Evolutionary conservation across 2,888 invertebrate genomes (phyloP).

Genomic region (Drepanosiphum platanoidis): DNA sequence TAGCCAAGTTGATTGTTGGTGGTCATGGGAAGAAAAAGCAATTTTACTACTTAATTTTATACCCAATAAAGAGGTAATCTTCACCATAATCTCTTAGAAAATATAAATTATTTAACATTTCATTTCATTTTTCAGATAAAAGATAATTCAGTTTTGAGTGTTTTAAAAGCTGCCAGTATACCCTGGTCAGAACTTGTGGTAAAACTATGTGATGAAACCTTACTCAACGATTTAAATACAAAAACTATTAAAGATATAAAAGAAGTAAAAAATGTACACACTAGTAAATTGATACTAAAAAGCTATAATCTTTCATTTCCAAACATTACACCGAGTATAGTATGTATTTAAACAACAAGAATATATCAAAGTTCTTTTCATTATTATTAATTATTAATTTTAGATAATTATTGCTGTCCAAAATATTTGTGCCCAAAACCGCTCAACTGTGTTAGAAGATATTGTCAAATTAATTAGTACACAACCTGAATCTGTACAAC

Average conservation of each 20-base stretch:
- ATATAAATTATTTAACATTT: background rate
- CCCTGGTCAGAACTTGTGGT: constrained; percentile 68
- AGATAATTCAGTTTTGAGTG: constrained; percentile 66
- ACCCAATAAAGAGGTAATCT: constrained; percentile 33
- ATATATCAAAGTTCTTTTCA: background rate
- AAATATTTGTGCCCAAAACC: constrained; percentile 58
- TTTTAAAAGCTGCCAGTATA: constrained; percentile 67
- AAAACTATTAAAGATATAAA: constrained; percentile 50
- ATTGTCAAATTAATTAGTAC: constrained; percentile 51
- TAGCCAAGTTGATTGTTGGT: constrained; percentile 60
- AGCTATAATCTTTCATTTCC: constrained; percentile 68
- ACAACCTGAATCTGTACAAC: constrained; percentile 33
- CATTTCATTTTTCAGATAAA: constrained; percentile 66
- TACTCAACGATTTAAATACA: constrained; percentile 63
- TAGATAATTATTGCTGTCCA: constrained; percentile 53
- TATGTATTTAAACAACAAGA: constrained; percentile 58
- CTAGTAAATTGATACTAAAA: constrained; percentile 68
- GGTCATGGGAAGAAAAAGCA: constrained; percentile 60
- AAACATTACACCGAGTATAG: constrained; percentile 61
- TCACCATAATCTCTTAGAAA: background rate
- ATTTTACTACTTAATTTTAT: constrained; percentile 41
- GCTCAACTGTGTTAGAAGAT: constrained; percentile 31
- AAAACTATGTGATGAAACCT: constrained; percentile 66
- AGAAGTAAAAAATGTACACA: constrained; percentile 67
- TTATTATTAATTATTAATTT: background rate